Evolutionary conservation across 2,797 vertebrate species (phyloP), one percentile per base, ranked within the genome.

Genomic region (Sphenodon punctatus): DNA sequence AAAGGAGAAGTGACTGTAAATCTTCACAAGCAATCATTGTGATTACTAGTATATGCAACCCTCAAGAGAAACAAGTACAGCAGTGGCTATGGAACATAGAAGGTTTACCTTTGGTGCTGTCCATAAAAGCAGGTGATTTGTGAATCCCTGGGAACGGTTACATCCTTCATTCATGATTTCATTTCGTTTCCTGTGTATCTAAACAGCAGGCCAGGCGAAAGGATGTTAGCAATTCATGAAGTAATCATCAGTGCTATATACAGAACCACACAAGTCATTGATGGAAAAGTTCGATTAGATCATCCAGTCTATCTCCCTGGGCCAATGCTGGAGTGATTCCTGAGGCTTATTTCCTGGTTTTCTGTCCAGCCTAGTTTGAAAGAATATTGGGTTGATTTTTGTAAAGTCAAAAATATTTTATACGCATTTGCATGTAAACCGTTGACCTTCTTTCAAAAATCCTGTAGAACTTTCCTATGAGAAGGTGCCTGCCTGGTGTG

Each of bases 171-270:
- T 83, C 67, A 64, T 42, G 2, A 68, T 63, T 87, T 82, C 63
- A 51, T 80, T 84, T 88, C 61, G 38, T 79, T 83, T 85, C 60
- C 67, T 75, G 43, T 53, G n/a, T 58, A 61, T 34, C 13, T 71
- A 65, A 48, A 66, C 60, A 8, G 10, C 30, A 63, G 34, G 60
- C 67, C 38, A 36, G 30, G 48, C 78, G 41, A 68, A 65, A n/a
- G 38, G 73, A 83, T 27, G 39, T 7, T 36, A 38, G 32, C 25
- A 45, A 36, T 48, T 43, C 36, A 71, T 13, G 10, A 23, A 48
- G 56, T 49, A 23, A 39, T 39, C 25, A 23, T 36, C 56, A 17
- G 56, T 42, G 27, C 23, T 48, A n/a, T 19, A 36, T 36, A 20
- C 25, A 23, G 32, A 67, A 12, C 48, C 43, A 34, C 71, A 20